Percentiles rank a stretch among this genome's conserved stretches.
phyloP scores from a whole-genome alignment of 1,140 invertebrate species.

The Mamestra configurata region DNA sequence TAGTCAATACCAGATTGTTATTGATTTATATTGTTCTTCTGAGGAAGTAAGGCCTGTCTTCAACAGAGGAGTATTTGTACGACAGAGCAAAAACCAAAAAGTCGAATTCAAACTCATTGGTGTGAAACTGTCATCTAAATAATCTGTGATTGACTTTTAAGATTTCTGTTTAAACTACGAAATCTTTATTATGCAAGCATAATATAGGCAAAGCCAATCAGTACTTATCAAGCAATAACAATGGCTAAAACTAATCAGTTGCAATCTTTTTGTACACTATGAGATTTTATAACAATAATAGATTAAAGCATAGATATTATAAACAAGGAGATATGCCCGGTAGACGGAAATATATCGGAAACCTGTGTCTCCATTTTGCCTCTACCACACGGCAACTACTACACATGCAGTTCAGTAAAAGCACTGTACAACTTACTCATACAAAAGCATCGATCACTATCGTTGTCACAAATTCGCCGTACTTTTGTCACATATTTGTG shows the following conservation, averaged over 20 bases:
- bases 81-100: conserved; percentile 81
- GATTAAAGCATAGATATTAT: too few relatives aligned
- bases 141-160: conserved; percentile 74
- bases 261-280: background rate
- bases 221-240: conserved; percentile 29
- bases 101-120: conserved; percentile 58
- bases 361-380: too few relatives aligned
- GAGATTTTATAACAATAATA: background rate
- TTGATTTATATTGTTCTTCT: too few relatives aligned
- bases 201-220: conserved; percentile 27
- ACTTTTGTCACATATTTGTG: too few relatives aligned
- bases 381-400: too few relatives aligned
- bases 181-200: background rate
- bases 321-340: too few relatives aligned
- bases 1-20: too few relatives aligned
- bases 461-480: too few relatives aligned
- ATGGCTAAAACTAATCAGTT: background rate
- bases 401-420: too few relatives aligned
- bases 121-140: conserved; percentile 80
- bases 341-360: too few relatives aligned
- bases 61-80: conserved; percentile 59
- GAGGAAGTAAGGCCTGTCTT: background rate
- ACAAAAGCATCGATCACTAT: too few relatives aligned
- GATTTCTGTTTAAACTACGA: conserved; percentile 30
- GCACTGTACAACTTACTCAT: too few relatives aligned